Percentiles rank a stretch among this genome's conserved stretches.
phyloP scores from a whole-genome alignment of 2,797 vertebrate species.

The Austrolebias charrua region DNA sequence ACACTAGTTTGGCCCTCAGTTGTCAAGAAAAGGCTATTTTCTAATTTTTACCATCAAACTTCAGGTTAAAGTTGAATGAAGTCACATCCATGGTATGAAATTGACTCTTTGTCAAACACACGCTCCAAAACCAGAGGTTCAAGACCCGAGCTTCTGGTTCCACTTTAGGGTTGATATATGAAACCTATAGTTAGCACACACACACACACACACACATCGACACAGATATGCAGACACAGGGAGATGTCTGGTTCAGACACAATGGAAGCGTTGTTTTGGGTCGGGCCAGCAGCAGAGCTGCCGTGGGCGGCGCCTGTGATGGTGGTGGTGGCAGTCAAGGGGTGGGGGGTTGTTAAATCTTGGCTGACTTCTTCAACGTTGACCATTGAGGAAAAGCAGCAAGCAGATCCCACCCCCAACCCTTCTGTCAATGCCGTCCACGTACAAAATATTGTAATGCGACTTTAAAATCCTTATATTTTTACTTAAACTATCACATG shows the following conservation, averaged over 20 bases:
- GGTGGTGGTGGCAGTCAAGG: slow-evolving; percentile 23
- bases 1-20: neutral
- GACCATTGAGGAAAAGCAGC: slow-evolving; percentile 15
- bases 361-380: slow-evolving; percentile 41
- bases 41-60: slow-evolving; percentile 7
- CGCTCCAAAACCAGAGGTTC: slow-evolving; percentile 54
- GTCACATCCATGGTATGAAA: slow-evolving; percentile 16
- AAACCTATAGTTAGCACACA: slow-evolving; percentile 48
- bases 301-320: slow-evolving; percentile 33
- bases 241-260: slow-evolving; percentile 59
- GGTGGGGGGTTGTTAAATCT: slow-evolving; percentile 18
- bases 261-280: slow-evolving; percentile 66
- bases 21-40: neutral
- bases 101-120: slow-evolving; percentile 49
- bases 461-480: too few relatives aligned
- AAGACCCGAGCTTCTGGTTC: slow-evolving; percentile 67
- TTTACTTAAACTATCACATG: too few relatives aligned
- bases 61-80: slow-evolving; percentile 1
- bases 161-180: slow-evolving; percentile 70
- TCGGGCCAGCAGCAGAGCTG: slow-evolving; percentile 25
- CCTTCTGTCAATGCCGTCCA: neutral
- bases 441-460: too few relatives aligned
- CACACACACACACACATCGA: slow-evolving; percentile 18
- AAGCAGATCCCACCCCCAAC: slow-evolving; percentile 6
- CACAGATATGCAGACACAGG: slow-evolving; percentile 26